Base-by-base conservation (phyloP, 2,888 invertebrate species). In the Choristoneura rosaceana region DNA sequence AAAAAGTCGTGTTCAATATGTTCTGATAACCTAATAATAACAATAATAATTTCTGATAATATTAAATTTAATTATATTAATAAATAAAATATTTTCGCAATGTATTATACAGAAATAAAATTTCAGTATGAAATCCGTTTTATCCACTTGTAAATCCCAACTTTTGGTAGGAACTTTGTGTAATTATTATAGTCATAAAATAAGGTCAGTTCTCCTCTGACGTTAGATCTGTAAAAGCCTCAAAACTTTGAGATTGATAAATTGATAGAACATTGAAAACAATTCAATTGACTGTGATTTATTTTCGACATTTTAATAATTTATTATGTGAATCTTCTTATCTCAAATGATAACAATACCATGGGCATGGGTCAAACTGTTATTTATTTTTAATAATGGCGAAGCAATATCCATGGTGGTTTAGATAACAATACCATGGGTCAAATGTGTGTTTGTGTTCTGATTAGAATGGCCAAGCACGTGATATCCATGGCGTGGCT, bases 301-400 rank as follows among this genome's bases (percentile, higher is more conserved):
- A 14, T 3, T 15, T n/a, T n/a, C 50, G 7, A n/a, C 15, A 43
- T 50, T 50, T n/a, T n/a, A 50, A 50, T n/a, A 15, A n/a, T 50
- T 14, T 15, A 15, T 50, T 50, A 50, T n/a, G 50, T 50, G 50
- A n/a, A 12, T 50, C 15, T 15, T 50, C 5, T 8, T 50, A 50
- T 50, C 50, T n/a, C n/a, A n/a, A 52, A 52, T 9, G 61, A 43
- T 25, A 62, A n/a, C 45, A 45, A 4, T 45, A 14, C 25, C 61
- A 61, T 34, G 34, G 25, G 25, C 25, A 25, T 25, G 25, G 59
- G 59, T 14, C 59, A 59, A 58, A n/a, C 34, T 4, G 1, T n/a
- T n/a, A n/a, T 34, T 59, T 59, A 59, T n/a, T 33, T 62, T 17
- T 43, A 15, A 45, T 41, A 45, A 33, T 62, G 62, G 62, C 25